Evolutionary conservation across 2,888 invertebrate genomes (phyloP), one percentile per base, ranked within the genome.

Genomic region (Synergus itoensis): DNA sequence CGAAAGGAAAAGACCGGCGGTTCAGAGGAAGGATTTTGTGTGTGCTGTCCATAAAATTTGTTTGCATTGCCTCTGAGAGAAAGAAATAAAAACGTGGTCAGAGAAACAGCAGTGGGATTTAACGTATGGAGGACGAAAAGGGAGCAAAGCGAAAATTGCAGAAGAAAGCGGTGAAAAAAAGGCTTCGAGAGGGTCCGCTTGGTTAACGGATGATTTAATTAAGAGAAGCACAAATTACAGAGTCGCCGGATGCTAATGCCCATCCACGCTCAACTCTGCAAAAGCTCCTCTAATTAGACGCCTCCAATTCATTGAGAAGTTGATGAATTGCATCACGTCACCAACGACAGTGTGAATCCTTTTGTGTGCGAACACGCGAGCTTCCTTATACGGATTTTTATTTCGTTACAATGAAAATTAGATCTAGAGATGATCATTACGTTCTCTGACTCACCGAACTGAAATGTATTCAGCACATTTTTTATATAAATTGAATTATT

Each of bases 201-300:
- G 91, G 90, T 91, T 90, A 91, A 91, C 92, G 91, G 92, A 92
- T 92, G 92, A 92, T 92, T 91, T 92, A 92, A 92, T 92, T 92
- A 92, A 92, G 91, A 91, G 90, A 89, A 89, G 91, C 92, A 92
- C 92, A 92, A 92, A 92, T 92, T 92, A 92, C 92, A 90, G 91
- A 90, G 89, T 90, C 90, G 90, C 88, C 88, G 88, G 89, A 92
- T 91, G 91, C 91, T 91, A 91, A 92, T 91, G 91, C 88, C 88
- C 90, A 86, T 88, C 88, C 88, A 88, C 85, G 88, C 90, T 88
- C 88, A 88, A 87, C 90, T 90, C 89, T 80, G 84, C 86, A 86
- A 86, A 86, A 89, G 89, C 89, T 89, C 89, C 89, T 90, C 73
- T 91, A 91, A 91, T 91, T 91, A 90, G 90, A 88, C 89, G 88